Percentiles rank a stretch among this genome's conserved stretches.
phyloP scores from a whole-genome alignment of 2,888 invertebrate species.

The Clistopyga incitator region DNA sequence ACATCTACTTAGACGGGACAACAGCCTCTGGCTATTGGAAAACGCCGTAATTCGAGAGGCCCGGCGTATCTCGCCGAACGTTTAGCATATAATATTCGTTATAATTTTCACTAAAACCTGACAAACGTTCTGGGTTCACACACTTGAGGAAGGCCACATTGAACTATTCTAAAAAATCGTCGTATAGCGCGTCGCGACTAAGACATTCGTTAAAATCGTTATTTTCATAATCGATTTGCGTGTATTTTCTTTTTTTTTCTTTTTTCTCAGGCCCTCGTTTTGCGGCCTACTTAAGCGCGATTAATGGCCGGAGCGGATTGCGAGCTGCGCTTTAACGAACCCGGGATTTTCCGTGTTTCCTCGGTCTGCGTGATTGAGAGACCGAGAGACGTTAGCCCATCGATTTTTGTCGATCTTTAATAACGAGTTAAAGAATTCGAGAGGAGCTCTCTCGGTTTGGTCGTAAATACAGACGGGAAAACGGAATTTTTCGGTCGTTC shows the following conservation, averaged over 20 bases:
- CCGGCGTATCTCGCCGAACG: slow-evolving; percentile 12
- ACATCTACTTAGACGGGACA: slow-evolving; percentile 54
- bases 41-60: neutral
- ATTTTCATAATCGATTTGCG: slow-evolving; percentile 21
- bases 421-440: slow-evolving; percentile 42
- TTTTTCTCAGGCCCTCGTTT: neutral
- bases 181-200: slow-evolving; percentile 78
- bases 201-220: slow-evolving; percentile 67
- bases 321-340: slow-evolving; percentile 41
- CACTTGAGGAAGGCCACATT: slow-evolving; percentile 84
- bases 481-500: slow-evolving; percentile 35
- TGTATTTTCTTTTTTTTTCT: neutral
- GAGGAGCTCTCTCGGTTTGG: slow-evolving; percentile 40
- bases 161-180: slow-evolving; percentile 81
- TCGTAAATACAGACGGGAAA: slow-evolving; percentile 30
- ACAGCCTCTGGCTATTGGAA: slow-evolving; percentile 17
- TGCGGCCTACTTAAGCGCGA: slow-evolving; percentile 64
- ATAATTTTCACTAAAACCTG: slow-evolving; percentile 63
- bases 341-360: slow-evolving; percentile 36
- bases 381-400: slow-evolving; percentile 25
- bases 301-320: slow-evolving; percentile 67
- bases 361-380: slow-evolving; percentile 32
- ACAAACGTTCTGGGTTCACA: slow-evolving; percentile 77
- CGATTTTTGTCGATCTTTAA: slow-evolving; percentile 24
- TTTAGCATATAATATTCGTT: slow-evolving; percentile 15